Base-by-base conservation (phyloP, 2,797 vertebrate genomes). In the Enteromius viviparus region DNA sequence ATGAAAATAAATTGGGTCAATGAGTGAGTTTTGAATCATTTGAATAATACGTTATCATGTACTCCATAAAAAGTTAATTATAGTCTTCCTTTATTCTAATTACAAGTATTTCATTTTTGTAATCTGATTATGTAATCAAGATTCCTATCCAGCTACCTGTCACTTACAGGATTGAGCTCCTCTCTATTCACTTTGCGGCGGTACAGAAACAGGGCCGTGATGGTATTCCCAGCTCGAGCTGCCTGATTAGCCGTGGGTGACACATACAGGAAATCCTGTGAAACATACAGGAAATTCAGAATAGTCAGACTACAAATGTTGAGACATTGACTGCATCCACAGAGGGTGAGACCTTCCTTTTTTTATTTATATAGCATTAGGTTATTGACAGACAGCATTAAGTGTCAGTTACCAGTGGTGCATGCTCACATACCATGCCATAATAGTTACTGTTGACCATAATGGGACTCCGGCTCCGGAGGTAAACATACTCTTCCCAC, bases 361-460 rank as follows among this genome's bases (percentile, higher is more conserved):
- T 9, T 12, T 9, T 47, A 7, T 15, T 55, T 14, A 14, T 3
- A 55, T 37, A 75, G 6, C 19, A 4, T 37, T 37, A 21, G 4
- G 5, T 7, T 17, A 42, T 9, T 47, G 40, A 60, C 64, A 58
- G 34, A 34, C 32, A 34, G 32, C 3, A 3, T 34, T 34, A 34
- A 34, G 34, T 6, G 34, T 0, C 0, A 34, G 5, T 34, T 6
- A 5, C 5, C 34, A 34, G 6, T 4, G 34, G 4, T 49, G 26
- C 11, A 26, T 6, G 12, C 17, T 62, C 75, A 3, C 12, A 32
- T 82, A 95, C 96, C 96, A 97, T 97, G 88, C 93, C 92, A 42
- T 97, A 97, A 87, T 96, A 97, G 90, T 96, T 97, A 89, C 96
- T 97, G 91, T 97, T 96, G 81, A 96, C 96, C 95, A 97, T 96